These are phyloP conservation scores for Eupsittula cactorum DNA, from an alignment of 2,113 vertebrate species.

Conservation along the genomic window DNA sequence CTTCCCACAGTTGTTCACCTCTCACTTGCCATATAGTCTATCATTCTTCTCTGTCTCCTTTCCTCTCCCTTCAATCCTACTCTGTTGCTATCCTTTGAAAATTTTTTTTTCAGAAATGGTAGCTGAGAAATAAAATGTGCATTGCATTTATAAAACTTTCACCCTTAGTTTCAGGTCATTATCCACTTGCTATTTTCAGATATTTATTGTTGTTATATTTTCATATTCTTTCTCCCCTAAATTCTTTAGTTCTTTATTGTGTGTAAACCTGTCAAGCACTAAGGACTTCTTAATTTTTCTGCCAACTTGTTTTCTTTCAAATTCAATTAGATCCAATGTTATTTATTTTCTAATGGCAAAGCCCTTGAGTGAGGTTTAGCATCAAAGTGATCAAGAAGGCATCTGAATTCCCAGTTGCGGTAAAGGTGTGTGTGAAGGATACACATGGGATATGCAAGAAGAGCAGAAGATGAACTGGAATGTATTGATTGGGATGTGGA, in stretches of 20 bases:
- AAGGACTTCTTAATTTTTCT: neutral
- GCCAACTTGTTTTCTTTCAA: neutral
- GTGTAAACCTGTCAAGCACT: neutral
- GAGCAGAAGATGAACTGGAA: neutral
- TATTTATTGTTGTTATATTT: neutral
- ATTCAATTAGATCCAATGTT: neutral
- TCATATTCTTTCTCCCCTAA: neutral
- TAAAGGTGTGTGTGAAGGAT: neutral
- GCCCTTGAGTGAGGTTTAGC: neutral
- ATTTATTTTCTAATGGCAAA: slow-evolving; percentile 22
- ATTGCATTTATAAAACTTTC: neutral
- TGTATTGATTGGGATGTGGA: neutral
- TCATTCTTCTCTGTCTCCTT: neutral
- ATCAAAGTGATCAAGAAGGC: neutral
- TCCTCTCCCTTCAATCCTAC: neutral
- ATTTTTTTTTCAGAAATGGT: neutral
- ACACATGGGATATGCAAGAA: neutral
- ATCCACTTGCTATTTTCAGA: neutral
- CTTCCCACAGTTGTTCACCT: neutral
- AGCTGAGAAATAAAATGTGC: neutral
- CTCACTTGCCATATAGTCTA: neutral
- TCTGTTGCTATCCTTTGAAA: neutral
- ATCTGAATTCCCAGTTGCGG: neutral
- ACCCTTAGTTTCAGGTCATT: neutral
- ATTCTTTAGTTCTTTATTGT: neutral